Conservation (phyloP, 1,140 invertebrate genomes). For the Ooceraea biroi region DNA sequence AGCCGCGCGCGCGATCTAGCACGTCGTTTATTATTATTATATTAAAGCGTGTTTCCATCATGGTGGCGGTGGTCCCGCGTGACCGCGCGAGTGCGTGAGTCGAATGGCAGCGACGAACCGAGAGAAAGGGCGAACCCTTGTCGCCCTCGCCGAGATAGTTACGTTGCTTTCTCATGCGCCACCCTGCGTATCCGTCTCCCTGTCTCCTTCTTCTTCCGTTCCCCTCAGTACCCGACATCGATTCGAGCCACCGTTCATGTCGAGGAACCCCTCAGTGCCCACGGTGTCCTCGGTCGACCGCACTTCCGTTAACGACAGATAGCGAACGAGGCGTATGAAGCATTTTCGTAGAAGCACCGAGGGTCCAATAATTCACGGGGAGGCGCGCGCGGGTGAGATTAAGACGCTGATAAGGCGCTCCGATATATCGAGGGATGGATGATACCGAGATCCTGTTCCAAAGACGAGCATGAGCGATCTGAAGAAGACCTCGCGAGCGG, state of each 20-base stretch:
- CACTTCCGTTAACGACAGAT: constrained; percentile 56
- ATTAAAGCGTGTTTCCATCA: constrained; percentile 49
- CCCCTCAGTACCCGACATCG: constrained; percentile 8
- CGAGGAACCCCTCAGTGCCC: neutral
- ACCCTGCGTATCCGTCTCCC: neutral
- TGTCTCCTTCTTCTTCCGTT: too few relatives aligned
- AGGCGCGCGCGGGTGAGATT: constrained; percentile 16
- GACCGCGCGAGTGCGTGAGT: constrained; percentile 43
- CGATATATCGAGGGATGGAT: neutral
- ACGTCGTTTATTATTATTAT: constrained; percentile 60
- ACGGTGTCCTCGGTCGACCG: constrained; percentile 36
- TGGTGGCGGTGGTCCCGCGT: constrained; percentile 30
- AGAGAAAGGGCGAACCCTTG: neutral
- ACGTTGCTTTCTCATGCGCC: constrained; percentile 31
- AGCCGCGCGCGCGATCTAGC: constrained; percentile 35
- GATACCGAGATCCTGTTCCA: neutral
- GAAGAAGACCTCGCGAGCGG: too few relatives aligned
- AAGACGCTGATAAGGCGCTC: constrained; percentile 23
- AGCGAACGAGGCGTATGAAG: constrained; percentile 30
- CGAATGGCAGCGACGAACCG: constrained; percentile 24
- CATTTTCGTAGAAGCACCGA: constrained; percentile 19
- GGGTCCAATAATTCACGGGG: constrained; percentile 37
- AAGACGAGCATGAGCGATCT: too few relatives aligned
- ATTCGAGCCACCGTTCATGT: constrained; percentile 31
- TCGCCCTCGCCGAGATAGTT: constrained; percentile 15